Conservation (phyloP, 2,888 invertebrate genomes). For the Drosophila algonquin region DNA sequence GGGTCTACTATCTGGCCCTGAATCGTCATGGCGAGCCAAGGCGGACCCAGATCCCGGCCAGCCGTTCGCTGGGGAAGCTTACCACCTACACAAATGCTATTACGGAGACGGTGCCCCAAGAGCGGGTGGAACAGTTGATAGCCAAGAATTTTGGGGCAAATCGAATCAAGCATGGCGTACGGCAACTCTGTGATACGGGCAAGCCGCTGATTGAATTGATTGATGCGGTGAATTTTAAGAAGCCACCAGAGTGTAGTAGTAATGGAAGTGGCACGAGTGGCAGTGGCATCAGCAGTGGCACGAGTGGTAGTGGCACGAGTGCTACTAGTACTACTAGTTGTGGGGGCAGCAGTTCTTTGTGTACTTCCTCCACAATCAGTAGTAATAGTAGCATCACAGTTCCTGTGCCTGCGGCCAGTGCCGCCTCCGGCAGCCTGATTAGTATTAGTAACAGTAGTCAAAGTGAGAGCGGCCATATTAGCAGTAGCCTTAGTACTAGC, state of each 20-base stretch:
- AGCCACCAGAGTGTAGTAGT: constrained; percentile 83
- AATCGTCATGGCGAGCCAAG: constrained; percentile 90
- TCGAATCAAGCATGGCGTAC: constrained; percentile 84
- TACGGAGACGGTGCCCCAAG: constrained; percentile 86
- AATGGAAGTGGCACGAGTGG: constrained; percentile 62
- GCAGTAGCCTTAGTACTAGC: constrained; percentile 68
- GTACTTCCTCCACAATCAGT: constrained; percentile 67
- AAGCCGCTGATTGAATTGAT: constrained; percentile 83
- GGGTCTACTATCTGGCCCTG: constrained; percentile 90
- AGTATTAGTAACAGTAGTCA: constrained; percentile 76
- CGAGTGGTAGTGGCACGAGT: constrained; percentile 56
- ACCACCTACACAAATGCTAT: constrained; percentile 90
- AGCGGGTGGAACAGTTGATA: constrained; percentile 85
- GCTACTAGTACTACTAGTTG: constrained; percentile 59
- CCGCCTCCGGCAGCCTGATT: constrained; percentile 67
- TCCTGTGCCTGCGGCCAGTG: constrained; percentile 65
- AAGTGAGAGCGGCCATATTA: constrained; percentile 75
- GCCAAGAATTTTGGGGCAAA: constrained; percentile 85
- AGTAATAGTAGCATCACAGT: constrained; percentile 64
- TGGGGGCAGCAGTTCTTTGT: constrained; percentile 55
- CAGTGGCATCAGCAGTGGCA: constrained; percentile 48
- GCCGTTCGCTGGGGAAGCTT: constrained; percentile 88
- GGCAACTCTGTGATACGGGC: constrained; percentile 84
- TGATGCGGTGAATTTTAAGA: constrained; percentile 83
- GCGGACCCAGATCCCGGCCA: constrained; percentile 89